A percentile compares a stretch with the other conserved stretches of the same genome.
phyloP scores from a whole-genome alignment of 2,113 vertebrate genomes.

The Corydoras maculifer region DNA sequence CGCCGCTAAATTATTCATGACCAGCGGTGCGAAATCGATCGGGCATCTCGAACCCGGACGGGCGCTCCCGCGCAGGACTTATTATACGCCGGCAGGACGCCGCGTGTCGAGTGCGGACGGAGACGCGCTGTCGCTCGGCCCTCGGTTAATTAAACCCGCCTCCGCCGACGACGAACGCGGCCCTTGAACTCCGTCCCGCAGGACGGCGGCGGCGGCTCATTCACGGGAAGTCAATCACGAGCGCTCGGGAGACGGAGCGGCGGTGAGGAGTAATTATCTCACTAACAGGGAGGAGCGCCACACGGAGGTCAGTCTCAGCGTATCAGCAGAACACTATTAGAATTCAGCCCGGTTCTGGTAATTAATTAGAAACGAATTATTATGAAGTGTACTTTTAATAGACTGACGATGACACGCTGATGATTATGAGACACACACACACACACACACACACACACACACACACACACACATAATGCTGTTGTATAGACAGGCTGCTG shows the following conservation, averaged over 20 bases:
- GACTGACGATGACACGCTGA: neutral
- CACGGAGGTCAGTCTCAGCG: too few species aligned
- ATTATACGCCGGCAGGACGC: neutral
- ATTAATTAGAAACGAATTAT: too few species aligned
- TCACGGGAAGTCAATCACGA: constrained; percentile 1
- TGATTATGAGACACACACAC: neutral
- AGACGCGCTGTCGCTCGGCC: neutral
- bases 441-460: neutral
- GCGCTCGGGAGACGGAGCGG: too few species aligned
- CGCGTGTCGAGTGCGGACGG: constrained; percentile 8
- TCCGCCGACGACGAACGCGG: constrained; percentile 10
- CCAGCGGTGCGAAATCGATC: neutral
- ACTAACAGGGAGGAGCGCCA: too few species aligned
- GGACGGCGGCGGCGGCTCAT: constrained; percentile 3
- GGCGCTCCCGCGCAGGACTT: neutral
- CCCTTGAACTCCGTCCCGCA: constrained; percentile 17
- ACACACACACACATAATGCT: neutral
- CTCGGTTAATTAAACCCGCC: constrained; percentile 19
- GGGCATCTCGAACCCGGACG: neutral
- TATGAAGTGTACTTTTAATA: too few species aligned
- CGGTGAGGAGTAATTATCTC: too few species aligned
- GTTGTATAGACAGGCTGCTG: too few species aligned
- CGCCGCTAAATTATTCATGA: neutral
- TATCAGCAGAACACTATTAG: too few species aligned
- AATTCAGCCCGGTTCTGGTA: too few species aligned